These are phyloP conservation scores for Chelidonichthys spinosus DNA, from an alignment of 2,797 vertebrate species.

Conservation along the genomic window DNA sequence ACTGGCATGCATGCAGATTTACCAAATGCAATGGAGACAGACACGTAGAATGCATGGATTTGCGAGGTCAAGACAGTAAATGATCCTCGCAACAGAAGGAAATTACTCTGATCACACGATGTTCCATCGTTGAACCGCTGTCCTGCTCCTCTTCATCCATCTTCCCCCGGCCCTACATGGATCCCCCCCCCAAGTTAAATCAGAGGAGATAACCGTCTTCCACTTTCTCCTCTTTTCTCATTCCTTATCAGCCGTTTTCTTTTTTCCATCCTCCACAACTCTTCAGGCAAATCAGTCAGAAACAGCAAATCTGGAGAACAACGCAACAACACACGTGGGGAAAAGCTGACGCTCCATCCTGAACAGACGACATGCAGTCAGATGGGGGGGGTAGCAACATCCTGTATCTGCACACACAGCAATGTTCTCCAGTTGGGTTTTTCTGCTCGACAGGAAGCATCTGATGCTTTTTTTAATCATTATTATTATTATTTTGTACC, in stretches of 20 bases:
- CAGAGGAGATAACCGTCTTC: constrained; percentile 21
- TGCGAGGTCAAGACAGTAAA: constrained; percentile 36
- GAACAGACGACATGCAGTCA: constrained; percentile 7
- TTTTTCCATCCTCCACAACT: background rate
- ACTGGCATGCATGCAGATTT: constrained; percentile 22
- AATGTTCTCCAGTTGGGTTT: constrained; percentile 48
- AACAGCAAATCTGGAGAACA: background rate
- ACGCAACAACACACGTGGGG: background rate
- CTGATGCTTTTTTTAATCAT: constrained; percentile 19
- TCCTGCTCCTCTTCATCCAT: constrained; percentile 6
- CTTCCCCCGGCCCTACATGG: background rate
- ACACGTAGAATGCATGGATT: constrained; percentile 9
- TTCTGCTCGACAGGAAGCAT: constrained; percentile 36
- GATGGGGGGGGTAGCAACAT: constrained; percentile 26
- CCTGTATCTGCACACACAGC: constrained; percentile 24
- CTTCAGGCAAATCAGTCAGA: constrained; percentile 15
- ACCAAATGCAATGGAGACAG: constrained; percentile 23
- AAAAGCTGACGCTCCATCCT: background rate
- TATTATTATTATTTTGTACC: constrained; percentile 25
- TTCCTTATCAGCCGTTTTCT: background rate
- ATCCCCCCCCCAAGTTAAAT: constrained; percentile 35
- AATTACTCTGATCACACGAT: constrained; percentile 38
- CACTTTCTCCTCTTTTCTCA: constrained; percentile 1
- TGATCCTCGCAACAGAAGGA: constrained; percentile 43
- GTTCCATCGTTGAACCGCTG: constrained; percentile 28